phyloP scores from a whole-genome alignment of 2,113 vertebrate genomes.

The Serinus canaria region DNA sequence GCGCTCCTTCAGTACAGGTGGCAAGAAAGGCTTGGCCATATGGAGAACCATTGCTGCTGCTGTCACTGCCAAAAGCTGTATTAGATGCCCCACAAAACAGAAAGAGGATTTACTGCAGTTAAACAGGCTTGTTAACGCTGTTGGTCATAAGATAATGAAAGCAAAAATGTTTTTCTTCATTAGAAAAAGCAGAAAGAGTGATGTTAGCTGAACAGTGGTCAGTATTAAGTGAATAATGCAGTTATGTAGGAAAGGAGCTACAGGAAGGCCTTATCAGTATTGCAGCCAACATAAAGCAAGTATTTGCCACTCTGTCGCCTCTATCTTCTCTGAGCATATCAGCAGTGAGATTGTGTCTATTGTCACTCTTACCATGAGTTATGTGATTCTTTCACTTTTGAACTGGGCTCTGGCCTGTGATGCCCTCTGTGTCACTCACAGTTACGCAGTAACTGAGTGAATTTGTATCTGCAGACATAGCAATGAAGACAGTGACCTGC shows the following conservation, averaged over 20 bases:
- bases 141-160: neutral
- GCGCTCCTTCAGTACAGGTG: neutral
- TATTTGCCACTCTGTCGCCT: neutral
- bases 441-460: neutral
- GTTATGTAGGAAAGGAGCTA: neutral
- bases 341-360: neutral
- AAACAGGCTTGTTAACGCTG: neutral
- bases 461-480: conserved; percentile 25
- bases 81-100: neutral
- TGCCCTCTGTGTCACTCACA: conserved; percentile 32
- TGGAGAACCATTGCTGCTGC: neutral
- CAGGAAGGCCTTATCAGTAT: neutral
- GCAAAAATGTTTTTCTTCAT: neutral
- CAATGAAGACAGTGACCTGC: conserved; percentile 33
- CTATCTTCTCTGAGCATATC: conserved; percentile 9
- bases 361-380: conserved; percentile 9
- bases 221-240: neutral
- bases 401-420: neutral
- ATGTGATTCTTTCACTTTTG: conserved; percentile 19
- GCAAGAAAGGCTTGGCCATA: conserved; percentile 26
- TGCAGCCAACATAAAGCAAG: neutral
- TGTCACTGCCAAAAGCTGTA: neutral
- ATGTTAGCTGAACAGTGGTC: neutral
- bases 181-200: neutral
- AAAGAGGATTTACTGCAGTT: neutral